Conservation (phyloP, 2,113 vertebrate genomes). For the Blennius ocellaris region DNA sequence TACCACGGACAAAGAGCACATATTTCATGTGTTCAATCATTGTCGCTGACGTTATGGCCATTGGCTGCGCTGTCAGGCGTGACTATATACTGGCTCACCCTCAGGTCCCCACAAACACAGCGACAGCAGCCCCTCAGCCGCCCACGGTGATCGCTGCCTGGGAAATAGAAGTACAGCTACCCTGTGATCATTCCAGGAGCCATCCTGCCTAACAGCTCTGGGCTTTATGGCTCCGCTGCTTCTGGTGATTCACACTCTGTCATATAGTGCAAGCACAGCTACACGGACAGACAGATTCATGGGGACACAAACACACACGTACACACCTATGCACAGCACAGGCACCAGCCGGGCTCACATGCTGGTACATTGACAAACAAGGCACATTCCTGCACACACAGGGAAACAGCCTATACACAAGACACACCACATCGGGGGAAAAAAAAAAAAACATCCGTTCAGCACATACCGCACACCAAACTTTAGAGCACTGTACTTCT, state of each 20-base stretch:
- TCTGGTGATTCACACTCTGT: conserved; percentile 73
- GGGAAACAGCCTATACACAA: conserved; percentile 9
- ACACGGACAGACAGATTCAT: conserved; percentile 72
- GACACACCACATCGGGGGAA: not conserved
- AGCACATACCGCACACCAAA: not conserved
- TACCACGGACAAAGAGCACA: conserved; percentile 77
- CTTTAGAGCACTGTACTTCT: not conserved
- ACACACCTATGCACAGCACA: conserved; percentile 2
- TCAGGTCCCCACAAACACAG: conserved; percentile 54
- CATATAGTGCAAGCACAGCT: conserved; percentile 73
- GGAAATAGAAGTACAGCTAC: conserved; percentile 66
- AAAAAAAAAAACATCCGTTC: not conserved
- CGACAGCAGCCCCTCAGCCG: conserved; percentile 55
- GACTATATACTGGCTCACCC: conserved; percentile 68
- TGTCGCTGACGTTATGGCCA: conserved; percentile 75
- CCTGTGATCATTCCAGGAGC: conserved; percentile 78
- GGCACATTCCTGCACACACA: conserved; percentile 28
- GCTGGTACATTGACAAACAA: conserved; percentile 31
- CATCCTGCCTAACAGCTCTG: conserved; percentile 77
- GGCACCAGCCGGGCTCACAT: conserved; percentile 2
- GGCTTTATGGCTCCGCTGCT: conserved; percentile 74
- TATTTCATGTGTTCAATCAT: conserved; percentile 82
- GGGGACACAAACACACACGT: conserved; percentile 15
- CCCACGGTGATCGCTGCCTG: conserved; percentile 64
- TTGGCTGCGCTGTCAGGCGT: conserved; percentile 73